Conservation (phyloP, 2,113 vertebrate genomes). For the Gobius niger region DNA sequence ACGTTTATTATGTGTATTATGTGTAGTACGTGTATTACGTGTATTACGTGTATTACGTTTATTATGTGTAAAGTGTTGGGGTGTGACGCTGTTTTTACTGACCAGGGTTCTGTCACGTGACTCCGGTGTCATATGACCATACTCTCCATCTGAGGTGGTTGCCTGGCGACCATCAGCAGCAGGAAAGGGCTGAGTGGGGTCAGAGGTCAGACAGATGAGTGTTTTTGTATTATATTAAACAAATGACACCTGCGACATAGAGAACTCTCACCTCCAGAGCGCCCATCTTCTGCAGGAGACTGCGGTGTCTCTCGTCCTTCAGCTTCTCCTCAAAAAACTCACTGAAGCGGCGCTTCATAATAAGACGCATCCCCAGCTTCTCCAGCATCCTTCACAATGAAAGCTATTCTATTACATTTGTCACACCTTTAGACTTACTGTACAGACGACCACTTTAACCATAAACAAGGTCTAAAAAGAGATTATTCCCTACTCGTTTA, state of each 20-base stretch:
- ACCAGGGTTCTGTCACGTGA: slow-evolving; percentile 34
- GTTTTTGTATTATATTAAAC: not conserved
- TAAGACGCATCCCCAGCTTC: slow-evolving; percentile 90
- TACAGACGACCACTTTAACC: too few species aligned
- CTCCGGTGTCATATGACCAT: slow-evolving; percentile 45
- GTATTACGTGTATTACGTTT: too few species aligned
- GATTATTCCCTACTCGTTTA: too few species aligned
- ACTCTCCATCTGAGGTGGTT: slow-evolving; percentile 50
- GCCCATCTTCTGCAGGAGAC: slow-evolving; percentile 90
- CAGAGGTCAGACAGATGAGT: not conserved
- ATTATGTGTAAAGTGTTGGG: too few species aligned
- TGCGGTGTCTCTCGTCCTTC: slow-evolving; percentile 81
- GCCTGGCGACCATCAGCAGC: slow-evolving; percentile 33
- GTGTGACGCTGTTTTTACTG: slow-evolving; percentile 13
- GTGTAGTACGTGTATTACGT: too few species aligned
- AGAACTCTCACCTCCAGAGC: slow-evolving; percentile 82
- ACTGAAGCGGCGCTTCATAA: slow-evolving; percentile 88
- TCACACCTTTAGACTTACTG: too few species aligned
- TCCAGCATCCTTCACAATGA: slow-evolving; percentile 84
- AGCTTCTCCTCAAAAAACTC: slow-evolving; percentile 93
- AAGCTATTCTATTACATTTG: not conserved
- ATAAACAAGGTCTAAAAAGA: too few species aligned
- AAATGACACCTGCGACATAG: too few species aligned
- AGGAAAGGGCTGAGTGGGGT: slow-evolving; percentile 45
- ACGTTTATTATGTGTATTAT: too few species aligned